These are phyloP conservation scores for Caenorhabditis sp. DNA, from an alignment of 2,888 invertebrate species.

Conservation along the genomic window DNA sequence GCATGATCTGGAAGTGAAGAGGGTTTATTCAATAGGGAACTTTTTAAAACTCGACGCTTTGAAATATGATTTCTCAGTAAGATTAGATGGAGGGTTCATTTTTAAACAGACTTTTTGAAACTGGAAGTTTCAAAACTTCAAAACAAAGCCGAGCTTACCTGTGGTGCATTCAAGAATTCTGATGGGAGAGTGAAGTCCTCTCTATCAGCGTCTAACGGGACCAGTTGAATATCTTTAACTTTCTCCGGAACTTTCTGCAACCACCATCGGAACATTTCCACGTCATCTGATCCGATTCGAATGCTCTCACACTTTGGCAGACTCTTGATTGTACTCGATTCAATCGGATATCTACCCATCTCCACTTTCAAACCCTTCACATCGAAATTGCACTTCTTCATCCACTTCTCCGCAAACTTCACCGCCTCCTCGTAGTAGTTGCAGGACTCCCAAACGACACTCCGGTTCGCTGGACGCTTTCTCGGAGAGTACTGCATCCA, in stretches of 20 bases:
- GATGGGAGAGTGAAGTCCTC: not conserved
- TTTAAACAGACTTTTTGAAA: too few relatives aligned
- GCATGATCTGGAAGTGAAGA: conserved; percentile 21
- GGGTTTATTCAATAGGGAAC: too few relatives aligned
- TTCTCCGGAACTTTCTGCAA: conserved; percentile 21
- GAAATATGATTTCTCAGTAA: too few relatives aligned
- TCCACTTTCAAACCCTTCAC: not conserved
- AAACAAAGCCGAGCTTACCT: too few relatives aligned
- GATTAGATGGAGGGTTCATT: too few relatives aligned
- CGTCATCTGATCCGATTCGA: not conserved
- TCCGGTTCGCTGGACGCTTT: not conserved
- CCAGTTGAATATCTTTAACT: not conserved
- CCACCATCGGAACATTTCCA: conserved; percentile 18
- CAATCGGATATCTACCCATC: conserved; percentile 32
- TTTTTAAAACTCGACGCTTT: too few relatives aligned
- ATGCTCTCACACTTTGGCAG: conserved; percentile 1
- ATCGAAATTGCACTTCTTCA: conserved; percentile 4
- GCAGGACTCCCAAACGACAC: not conserved
- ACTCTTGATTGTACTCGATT: not conserved
- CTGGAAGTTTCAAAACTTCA: not conserved
- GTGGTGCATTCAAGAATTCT: not conserved
- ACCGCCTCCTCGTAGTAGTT: conserved; percentile 27
- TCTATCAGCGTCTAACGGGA: not conserved
- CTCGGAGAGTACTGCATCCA: conserved; percentile 5
- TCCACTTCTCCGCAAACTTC: conserved; percentile 29